Conservation (phyloP, 2,797 vertebrate species). For the Thaleichthys pacificus region DNA sequence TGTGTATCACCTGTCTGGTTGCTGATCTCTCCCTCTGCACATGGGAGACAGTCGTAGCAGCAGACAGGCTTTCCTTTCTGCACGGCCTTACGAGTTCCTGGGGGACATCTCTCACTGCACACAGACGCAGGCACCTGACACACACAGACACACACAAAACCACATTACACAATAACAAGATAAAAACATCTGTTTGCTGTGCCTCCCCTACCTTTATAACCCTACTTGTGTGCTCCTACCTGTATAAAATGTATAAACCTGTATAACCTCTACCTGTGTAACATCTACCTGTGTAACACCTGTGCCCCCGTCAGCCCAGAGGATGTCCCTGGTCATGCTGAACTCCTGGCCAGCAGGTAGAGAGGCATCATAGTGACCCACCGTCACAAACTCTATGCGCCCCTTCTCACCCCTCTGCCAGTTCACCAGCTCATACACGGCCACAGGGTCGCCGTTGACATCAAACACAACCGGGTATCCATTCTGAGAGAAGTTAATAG, state of each 20-base stretch:
- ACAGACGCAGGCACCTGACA: slow-evolving; percentile 65
- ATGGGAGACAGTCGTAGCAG: slow-evolving; percentile 68
- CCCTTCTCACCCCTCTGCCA: slow-evolving; percentile 63
- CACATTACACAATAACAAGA: neutral
- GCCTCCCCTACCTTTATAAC: too few relatives aligned
- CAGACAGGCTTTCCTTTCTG: slow-evolving; percentile 68
- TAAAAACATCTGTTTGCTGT: neutral
- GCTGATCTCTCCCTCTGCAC: slow-evolving; percentile 70
- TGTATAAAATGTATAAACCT: too few relatives aligned
- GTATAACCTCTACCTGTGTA: too few relatives aligned
- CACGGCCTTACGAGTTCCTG: slow-evolving; percentile 66
- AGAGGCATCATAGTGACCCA: slow-evolving; percentile 68
- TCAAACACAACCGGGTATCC: slow-evolving; percentile 73
- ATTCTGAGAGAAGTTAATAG: slow-evolving; percentile 60
- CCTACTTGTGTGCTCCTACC: too few relatives aligned
- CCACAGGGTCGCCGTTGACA: slow-evolving; percentile 70
- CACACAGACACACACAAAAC: neutral
- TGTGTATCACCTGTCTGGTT: slow-evolving; percentile 60
- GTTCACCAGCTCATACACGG: slow-evolving; percentile 73
- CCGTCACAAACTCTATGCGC: slow-evolving; percentile 55
- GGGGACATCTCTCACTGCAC: slow-evolving; percentile 64
- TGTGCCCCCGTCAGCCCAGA: slow-evolving; percentile 50
- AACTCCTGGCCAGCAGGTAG: slow-evolving; percentile 58
- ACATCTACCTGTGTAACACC: too few relatives aligned
- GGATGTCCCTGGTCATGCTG: slow-evolving; percentile 50